Percentiles rank a stretch among this genome's conserved stretches.
phyloP scores from a whole-genome alignment of 2,113 vertebrate genomes.

The Podarcis muralis region DNA sequence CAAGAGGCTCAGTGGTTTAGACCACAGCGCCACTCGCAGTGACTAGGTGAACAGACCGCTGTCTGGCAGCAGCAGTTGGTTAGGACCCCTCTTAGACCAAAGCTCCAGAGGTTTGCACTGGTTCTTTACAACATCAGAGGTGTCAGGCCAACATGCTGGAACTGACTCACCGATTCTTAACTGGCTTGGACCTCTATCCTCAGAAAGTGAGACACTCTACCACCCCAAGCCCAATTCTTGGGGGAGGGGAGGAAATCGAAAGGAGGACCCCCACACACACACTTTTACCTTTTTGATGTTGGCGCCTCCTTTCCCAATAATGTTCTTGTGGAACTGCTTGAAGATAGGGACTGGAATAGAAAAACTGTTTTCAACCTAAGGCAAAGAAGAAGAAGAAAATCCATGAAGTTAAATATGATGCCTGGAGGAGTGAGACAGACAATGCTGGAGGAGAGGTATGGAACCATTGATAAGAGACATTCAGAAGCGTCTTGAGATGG shows the following conservation, averaged over 20 bases:
- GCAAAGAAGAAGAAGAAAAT: not conserved
- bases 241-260: no score
- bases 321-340: constrained; percentile 87
- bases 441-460: no score
- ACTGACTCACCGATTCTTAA: not conserved
- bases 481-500: no score
- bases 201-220: not conserved
- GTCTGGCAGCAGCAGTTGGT: no score
- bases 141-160: not conserved
- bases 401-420: not conserved
- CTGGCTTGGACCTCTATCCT: not conserved
- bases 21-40: no score
- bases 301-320: constrained; percentile 83
- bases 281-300: constrained; percentile 83
- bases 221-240: not conserved
- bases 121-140: not conserved
- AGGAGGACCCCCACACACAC: no score
- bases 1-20: no score
- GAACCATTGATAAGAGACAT: no score
- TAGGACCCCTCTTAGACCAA: not conserved
- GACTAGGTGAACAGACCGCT: no score
- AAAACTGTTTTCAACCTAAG: constrained; percentile 83
- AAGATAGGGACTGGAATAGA: constrained; percentile 83
- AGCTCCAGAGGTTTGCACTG: not conserved
- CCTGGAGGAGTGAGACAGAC: no score